A percentile compares a stretch with the other conserved stretches of the same genome.
These are phyloP conservation scores for Geophilus truncorum DNA, from an alignment of 2,888 invertebrate genomes.

Conservation along the genomic window DNA sequence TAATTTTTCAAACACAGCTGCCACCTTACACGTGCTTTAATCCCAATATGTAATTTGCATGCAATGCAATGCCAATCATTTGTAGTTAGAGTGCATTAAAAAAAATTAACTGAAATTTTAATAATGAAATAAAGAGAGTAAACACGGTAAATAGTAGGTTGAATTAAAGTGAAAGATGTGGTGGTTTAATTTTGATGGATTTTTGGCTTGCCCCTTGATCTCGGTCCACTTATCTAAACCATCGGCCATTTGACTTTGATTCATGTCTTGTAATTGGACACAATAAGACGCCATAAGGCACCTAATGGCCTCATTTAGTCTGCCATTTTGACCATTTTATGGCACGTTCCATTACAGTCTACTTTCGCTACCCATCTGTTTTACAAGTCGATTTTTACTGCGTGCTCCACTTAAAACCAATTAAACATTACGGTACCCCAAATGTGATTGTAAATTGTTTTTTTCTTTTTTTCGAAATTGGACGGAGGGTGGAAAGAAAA, in stretches of 20 bases:
- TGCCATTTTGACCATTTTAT: slow-evolving; percentile 12
- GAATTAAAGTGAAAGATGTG: background rate
- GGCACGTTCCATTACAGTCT: background rate
- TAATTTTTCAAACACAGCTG: background rate
- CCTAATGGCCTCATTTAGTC: slow-evolving; percentile 12
- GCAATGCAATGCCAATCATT: background rate
- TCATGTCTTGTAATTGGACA: slow-evolving; percentile 16
- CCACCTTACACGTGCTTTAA: background rate
- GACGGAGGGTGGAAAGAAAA: background rate
- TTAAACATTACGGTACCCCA: background rate
- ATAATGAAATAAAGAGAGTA: too few species aligned
- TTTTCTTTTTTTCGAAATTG: background rate
- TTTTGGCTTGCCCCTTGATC: background rate
- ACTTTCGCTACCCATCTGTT: slow-evolving; percentile 8
- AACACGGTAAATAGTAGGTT: background rate
- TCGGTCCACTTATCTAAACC: slow-evolving; percentile 5
- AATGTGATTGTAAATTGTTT: background rate
- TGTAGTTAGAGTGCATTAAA: too few species aligned
- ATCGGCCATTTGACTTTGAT: slow-evolving; percentile 12
- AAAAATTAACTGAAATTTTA: too few species aligned
- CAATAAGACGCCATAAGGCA: slow-evolving; percentile 20
- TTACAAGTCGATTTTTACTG: background rate
- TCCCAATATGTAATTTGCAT: background rate
- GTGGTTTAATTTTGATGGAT: background rate
- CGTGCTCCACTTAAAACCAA: background rate